Base-by-base conservation (phyloP, 2,797 vertebrate species). In the Myotis pilosus region DNA sequence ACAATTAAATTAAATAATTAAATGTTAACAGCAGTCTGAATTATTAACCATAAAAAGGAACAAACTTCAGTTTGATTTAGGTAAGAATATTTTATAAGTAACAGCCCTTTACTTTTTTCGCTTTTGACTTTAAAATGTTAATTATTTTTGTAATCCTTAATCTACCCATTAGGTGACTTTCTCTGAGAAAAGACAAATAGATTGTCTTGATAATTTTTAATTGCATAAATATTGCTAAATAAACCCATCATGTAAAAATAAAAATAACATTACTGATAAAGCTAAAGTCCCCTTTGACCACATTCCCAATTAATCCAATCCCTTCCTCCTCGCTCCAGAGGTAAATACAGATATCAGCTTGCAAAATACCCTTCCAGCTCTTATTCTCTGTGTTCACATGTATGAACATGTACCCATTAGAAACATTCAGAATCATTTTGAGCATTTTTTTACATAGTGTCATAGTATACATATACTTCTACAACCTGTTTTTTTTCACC, bases 1-100 rank as follows among this genome's bases (percentile, higher is more conserved):
- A 25, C 53, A 86, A 66, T 86, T 86, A 41, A 92, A 94, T 57
- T 78, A 82, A 87, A 53, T 82, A 93, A 83, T 55, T 79, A 80
- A 60, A 95, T 68, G 11, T 93, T 90, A 76, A 88, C 11, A 92
- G 51, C 1, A 74, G 38, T 41, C 75, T 72, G 44, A 87, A 92
- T 87, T 76, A 44, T 68, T 93, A 78, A 2, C 41, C 8, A 53
- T n/a, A 86, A 44, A 30, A 82, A 76, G 75, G 22, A 89, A 88
- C 8, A 87, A 76, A 71, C 66, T 72, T 85, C 4, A 57, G 8
- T 74, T 95, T 92, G 20, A 90, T 83, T 85, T 76, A 90, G 36
- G 33, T 83, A 62, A 64, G 11, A 87, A 86, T 80, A 78, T 76
- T 92, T 88, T 94, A 66, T 36, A 60, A 66, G 53, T 38, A 74